phyloP scores from a whole-genome alignment of 2,888 invertebrate species.

The Nephrotoma guestfalica region DNA sequence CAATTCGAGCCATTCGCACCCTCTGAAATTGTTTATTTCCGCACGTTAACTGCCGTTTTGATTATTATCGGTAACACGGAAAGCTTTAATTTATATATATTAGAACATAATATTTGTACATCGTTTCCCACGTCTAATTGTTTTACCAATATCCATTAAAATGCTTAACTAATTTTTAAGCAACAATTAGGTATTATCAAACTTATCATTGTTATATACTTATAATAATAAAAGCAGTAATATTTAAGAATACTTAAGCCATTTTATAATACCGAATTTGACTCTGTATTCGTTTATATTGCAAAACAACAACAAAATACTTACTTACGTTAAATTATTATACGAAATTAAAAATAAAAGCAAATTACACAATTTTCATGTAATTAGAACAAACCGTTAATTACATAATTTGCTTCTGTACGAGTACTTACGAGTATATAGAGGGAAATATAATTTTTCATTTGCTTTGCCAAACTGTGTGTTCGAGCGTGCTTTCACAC shows the following conservation, averaged over 20 bases:
- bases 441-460: neutral
- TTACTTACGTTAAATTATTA: too few relatives aligned
- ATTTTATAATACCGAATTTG: neutral
- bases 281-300: neutral
- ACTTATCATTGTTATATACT: too few relatives aligned
- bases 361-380: neutral
- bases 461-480: neutral
- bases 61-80: too few relatives aligned
- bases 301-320: neutral
- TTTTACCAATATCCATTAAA: too few relatives aligned
- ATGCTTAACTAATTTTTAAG: too few relatives aligned
- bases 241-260: neutral
- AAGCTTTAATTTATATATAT: too few relatives aligned
- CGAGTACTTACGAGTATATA: neutral
- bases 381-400: neutral
- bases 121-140: too few relatives aligned
- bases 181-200: too few relatives aligned
- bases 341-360: neutral
- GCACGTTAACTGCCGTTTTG: too few relatives aligned
- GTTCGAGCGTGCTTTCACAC: neutral
- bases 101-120: too few relatives aligned
- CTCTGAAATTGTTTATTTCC: too few relatives aligned
- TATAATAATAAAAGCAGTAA: neutral
- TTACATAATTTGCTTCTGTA: neutral
- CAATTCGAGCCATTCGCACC: too few relatives aligned